A percentile compares a stretch with the other conserved stretches of the same genome.
phyloP scores from a whole-genome alignment of 1,140 invertebrate species.

The Patella vulgata region DNA sequence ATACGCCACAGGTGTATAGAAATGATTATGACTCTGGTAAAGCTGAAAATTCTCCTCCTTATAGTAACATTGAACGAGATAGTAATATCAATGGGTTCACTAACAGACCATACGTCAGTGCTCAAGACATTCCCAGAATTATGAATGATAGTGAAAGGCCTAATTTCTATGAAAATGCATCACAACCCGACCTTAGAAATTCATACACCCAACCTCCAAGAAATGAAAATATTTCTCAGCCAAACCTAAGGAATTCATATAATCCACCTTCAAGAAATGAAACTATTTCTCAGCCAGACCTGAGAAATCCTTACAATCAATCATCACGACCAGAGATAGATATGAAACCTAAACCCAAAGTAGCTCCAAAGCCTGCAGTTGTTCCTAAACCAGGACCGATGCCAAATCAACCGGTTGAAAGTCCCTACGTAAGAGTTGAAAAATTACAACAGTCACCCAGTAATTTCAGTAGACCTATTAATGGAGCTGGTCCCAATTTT shows the following conservation, averaged over 20 bases:
- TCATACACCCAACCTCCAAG: conserved; percentile 50
- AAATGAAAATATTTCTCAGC: no score
- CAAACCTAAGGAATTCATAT: conserved; percentile 47
- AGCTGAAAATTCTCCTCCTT: no score
- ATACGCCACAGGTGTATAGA: conserved; percentile 27
- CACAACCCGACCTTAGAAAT: conserved; percentile 42
- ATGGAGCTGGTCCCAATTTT: conserved; percentile 18
- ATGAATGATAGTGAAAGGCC: conserved; percentile 27
- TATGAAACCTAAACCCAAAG: conserved; percentile 31
- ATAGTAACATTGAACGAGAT: no score
- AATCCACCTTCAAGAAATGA: conserved; percentile 45
- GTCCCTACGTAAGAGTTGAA: conserved; percentile 48
- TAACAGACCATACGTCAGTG: no score
- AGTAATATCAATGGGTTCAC: no score
- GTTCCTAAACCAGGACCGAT: conserved; percentile 46
- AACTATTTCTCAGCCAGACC: conserved; percentile 44
- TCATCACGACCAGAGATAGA: conserved; percentile 15
- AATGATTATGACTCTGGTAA: background rate
- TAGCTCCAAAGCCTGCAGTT: conserved; percentile 47
- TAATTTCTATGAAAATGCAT: conserved; percentile 60
- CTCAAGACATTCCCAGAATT: no score
- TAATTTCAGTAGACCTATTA: conserved; percentile 17
- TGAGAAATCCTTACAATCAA: conserved; percentile 53
- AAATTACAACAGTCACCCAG: conserved; percentile 52
- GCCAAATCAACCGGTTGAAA: conserved; percentile 43